These are phyloP conservation scores for Oscheius sp. DNA, from an alignment of 2,888 invertebrate species.

Conservation along the genomic window DNA sequence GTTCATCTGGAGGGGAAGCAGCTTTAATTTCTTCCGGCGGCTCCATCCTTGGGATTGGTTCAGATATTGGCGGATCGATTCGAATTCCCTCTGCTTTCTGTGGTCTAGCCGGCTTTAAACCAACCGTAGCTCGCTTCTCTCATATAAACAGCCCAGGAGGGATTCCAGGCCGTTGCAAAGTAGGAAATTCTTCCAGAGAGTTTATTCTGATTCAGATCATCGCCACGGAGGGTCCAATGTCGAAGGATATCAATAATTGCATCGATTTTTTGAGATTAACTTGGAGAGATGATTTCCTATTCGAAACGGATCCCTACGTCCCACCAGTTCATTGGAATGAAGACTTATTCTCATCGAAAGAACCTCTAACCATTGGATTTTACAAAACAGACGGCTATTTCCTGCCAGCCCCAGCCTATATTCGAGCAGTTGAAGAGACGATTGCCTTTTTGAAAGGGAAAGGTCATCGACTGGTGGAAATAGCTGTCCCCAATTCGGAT, in stretches of 20 bases:
- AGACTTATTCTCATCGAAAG: constrained; percentile 33
- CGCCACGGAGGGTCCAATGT: constrained; percentile 63
- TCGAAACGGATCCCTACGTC: constrained; percentile 56
- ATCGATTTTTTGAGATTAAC: constrained; percentile 39
- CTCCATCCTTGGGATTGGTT: constrained; percentile 72
- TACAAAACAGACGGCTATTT: constrained; percentile 62
- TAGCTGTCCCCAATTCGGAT: constrained; percentile 48
- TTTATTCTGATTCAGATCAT: constrained; percentile 46
- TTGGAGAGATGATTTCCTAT: constrained; percentile 50
- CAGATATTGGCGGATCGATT: constrained; percentile 73
- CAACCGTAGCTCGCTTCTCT: constrained; percentile 7
- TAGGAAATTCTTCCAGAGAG: not conserved
- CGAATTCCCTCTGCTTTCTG: constrained; percentile 73
- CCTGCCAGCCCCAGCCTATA: constrained; percentile 53
- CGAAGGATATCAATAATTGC: constrained; percentile 47
- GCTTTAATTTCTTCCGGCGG: constrained; percentile 72
- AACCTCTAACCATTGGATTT: constrained; percentile 41
- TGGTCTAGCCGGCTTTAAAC: constrained; percentile 67
- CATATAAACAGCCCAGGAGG: constrained; percentile 37
- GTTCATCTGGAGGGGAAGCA: constrained; percentile 73
- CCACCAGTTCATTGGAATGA: constrained; percentile 59
- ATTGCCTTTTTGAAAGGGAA: constrained; percentile 37
- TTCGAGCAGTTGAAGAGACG: constrained; percentile 52
- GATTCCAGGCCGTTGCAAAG: constrained; percentile 52
- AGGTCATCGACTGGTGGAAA: constrained; percentile 54